Evolutionary conservation across 2,113 vertebrate species (phyloP), one percentile per base, ranked within the genome.

Genomic region (Pyxicephalus adspersus): DNA sequence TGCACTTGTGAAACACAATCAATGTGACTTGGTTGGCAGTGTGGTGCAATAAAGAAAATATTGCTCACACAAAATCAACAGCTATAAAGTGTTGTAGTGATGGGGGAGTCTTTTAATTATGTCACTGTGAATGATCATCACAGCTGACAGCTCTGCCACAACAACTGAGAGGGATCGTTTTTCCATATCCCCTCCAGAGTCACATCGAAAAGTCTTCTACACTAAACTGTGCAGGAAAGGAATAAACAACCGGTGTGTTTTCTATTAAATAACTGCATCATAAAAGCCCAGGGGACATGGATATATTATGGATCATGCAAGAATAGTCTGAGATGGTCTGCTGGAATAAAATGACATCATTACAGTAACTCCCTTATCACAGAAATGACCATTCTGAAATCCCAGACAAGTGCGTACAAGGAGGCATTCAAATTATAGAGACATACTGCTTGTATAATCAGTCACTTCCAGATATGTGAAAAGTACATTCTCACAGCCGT

Each of bases 381-480:
- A 70, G 50, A 54, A 70, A 50, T 23, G 34, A 67, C 65, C 65
- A 45, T 54, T 28, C 26, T 54, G 26, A 52, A 38, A 38, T 38
- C 38, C 38, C 38, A 38, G 38, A 45, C 38, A 45, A 45, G 38
- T 9, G 38, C 15, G 38, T 45, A 45, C 2, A 45, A 45, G 5
- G 9, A 45, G 38, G 38, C 2, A 45, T 45, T 45, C 38, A 45
- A 45, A 13, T 13, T 45, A 9, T 13, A 45, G 38, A 45, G 38
- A 45, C 38, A 45, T 45, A 45, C 38, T 13, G 5, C 5, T 9
- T 45, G 11, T 45, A 13, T 6, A 45, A 13, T 2, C 11, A 15
- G 8, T 45, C 8, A 45, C 15, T 45, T 45, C 38, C 8, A 13
- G 38, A 45, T 45, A 9, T 13, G 9, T 45, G 38, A 45, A 45